phyloP scores from a whole-genome alignment of 1,140 invertebrate genomes.

The Cyclargus thomasi region DNA sequence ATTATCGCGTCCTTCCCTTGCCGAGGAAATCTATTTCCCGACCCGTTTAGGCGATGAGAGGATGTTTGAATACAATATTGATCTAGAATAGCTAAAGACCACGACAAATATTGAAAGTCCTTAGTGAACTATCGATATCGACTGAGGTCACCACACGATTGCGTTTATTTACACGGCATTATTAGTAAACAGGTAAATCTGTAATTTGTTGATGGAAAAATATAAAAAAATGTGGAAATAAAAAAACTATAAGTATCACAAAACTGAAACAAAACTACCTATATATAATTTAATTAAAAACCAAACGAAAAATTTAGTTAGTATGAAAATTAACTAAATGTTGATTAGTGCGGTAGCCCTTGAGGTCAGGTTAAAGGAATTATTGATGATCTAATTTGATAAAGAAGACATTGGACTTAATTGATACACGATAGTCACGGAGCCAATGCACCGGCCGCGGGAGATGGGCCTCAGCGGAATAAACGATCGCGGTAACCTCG shows the following conservation, averaged over 20 bases:
- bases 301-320: too few relatives aligned
- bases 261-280: too few relatives aligned
- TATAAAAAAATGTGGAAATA: too few relatives aligned
- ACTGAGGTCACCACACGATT: background rate
- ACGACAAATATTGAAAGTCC: slow-evolving; percentile 1
- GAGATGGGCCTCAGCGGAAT: slow-evolving; percentile 32
- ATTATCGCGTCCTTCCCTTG: slow-evolving; percentile 35
- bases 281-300: too few relatives aligned
- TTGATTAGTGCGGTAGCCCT: background rate
- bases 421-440: slow-evolving; percentile 20
- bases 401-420: slow-evolving; percentile 10
- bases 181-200: too few relatives aligned
- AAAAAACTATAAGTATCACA: too few relatives aligned
- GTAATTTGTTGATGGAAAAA: too few relatives aligned
- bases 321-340: too few relatives aligned
- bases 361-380: background rate
- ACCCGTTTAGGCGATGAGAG: slow-evolving; percentile 34
- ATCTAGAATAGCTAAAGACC: slow-evolving; percentile 30
- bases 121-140: background rate
- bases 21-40: slow-evolving; percentile 50
- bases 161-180: too few relatives aligned
- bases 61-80: slow-evolving; percentile 61
- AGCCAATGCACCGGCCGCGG: background rate
- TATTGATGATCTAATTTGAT: background rate
- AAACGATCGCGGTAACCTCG: slow-evolving; percentile 43